A percentile compares a stretch with the other conserved stretches of the same genome.
Evolutionary conservation across 2,888 invertebrate species (phyloP).

Genomic region (Lordiphosa andalusiaca): DNA sequence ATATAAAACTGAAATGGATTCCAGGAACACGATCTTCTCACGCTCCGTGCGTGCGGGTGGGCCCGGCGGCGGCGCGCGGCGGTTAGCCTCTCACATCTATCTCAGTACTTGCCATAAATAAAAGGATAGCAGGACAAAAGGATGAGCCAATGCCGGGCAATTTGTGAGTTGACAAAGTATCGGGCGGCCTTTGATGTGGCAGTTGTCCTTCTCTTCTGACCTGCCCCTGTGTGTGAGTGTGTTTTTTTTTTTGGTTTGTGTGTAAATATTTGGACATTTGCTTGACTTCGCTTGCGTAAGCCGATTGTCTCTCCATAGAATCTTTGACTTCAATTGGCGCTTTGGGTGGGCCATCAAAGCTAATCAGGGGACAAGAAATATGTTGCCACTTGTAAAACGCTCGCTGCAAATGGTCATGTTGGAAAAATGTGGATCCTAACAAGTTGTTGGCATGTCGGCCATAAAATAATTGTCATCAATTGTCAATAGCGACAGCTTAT

Average conservation of each 20-base stretch:
- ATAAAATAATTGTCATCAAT: conserved; percentile 65
- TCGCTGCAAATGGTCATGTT: conserved; percentile 54
- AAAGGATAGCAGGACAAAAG: conserved; percentile 50
- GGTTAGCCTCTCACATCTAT: conserved; percentile 40
- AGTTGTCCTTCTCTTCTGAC: conserved; percentile 25
- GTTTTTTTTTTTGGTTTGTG: no score
- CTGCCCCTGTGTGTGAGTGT: conserved; percentile 21
- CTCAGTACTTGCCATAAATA: conserved; percentile 51
- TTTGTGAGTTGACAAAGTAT: conserved; percentile 73
- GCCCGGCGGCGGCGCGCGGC: conserved; percentile 27
- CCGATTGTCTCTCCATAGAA: conserved; percentile 51
- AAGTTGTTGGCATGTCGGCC: conserved; percentile 49
- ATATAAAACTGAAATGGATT: conserved; percentile 27
- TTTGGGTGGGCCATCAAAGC: conserved; percentile 53
- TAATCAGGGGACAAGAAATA: conserved; percentile 43
- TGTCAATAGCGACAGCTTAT: conserved; percentile 73
- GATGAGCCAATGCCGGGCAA: conserved; percentile 35
- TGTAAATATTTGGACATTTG: conserved; percentile 61
- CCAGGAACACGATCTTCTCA: conserved; percentile 59
- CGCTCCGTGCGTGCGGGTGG: conserved; percentile 60
- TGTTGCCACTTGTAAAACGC: conserved; percentile 70
- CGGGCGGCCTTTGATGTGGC: conserved; percentile 35
- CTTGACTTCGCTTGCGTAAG: conserved; percentile 25
- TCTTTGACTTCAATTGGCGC: conserved; percentile 59
- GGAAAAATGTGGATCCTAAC: conserved; percentile 49